Evolutionary conservation across 2,888 invertebrate species (phyloP), one percentile per base, ranked within the genome.

Genomic region (Xanthorhoe designata): DNA sequence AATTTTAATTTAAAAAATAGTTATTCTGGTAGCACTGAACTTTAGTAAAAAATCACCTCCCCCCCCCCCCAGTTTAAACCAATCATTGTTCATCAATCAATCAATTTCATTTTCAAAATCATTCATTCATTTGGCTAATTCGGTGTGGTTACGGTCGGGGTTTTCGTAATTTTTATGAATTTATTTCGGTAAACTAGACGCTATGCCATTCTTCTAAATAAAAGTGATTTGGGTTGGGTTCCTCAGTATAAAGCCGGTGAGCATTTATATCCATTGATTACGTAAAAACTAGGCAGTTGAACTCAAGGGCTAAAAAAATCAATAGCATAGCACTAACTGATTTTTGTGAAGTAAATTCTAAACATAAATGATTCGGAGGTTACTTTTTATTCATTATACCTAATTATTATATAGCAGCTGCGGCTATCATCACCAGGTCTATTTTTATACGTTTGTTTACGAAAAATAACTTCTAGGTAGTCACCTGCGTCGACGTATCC

Each of bases 371-470:
- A 3, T 5, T 32, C 32, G 32, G 32, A 32, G 5, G 7, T 5
- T 32, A 32, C 32, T 32, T 32, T 3, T 7, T 4, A 32, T 32
- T 6, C n/a, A n/a, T n/a, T n/a, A n/a, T n/a, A n/a, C n/a, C n/a
- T 13, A 42, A 42, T 42, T 13, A 13, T 13, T 42, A 10, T 13
- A 13, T 13, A 42, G 38, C 13, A 42, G 10, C 3, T 13, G 13
- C 13, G 13, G 13, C 13, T 42, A 13, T 13, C 2, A 13, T 10
- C 38, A 0, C 38, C 38, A 3, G 10, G 10, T 42, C 38, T 42
- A 42, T 51, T 62, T 51, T 13, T 38, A 9, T 38, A n/a, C 7
- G 6, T n/a, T 54, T 54, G 54, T 32, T 53, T 61, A 45, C 32
- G 15, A 51, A 56, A 55, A 56, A 15, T 18, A 62, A 54, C 9